Evolutionary conservation across 2,888 invertebrate species (phyloP), one percentile per base, ranked within the genome.

Genomic region (Agapostemon virescens): DNA sequence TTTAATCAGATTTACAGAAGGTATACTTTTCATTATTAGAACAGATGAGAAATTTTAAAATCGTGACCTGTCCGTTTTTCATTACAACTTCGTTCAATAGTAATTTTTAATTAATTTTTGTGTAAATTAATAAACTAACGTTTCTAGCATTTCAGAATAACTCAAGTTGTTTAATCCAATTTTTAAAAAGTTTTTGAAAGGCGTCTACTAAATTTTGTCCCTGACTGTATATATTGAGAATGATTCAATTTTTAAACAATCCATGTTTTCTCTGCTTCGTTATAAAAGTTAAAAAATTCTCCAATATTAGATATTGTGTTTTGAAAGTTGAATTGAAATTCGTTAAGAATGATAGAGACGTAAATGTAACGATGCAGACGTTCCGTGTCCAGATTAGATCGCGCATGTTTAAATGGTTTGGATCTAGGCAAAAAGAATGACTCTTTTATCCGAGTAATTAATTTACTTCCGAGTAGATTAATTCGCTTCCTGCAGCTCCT

Each of bases 401-500:
- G 15, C 6, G n/a, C 33, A 42, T 36, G 33, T 45, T 15, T 11
- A 33, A 45, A 7, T 17, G 36, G 33, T 20, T 33, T 11, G 33
- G 30, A 45, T 20, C 26, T 15, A 64, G 15, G n/a, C 17, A 20
- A 63, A 63, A 36, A 66, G 17, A 74, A 15, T 17, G 6, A 42
- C 26, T 26, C 63, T 40, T 33, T 26, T 45, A 49, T 74, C 76
- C 20, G 11, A 52, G 52, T 30, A 64, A 79, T 79, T 71, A 71
- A 68, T 77, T 69, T 64, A 38, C 68, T 55, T 45, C n/a, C 68
- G 52, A 38, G 36, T 42, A 72, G 78, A 77, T 72, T 77, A 68
- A 79, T 79, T 79, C 78, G 67, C 75, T 80, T 78, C 77, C 72
- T 71, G 73, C 38, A 79, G 67, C 82, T 78, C 75, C 71, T 77